Conservation (phyloP, 2,888 invertebrate species). For the Ctena decussata region DNA sequence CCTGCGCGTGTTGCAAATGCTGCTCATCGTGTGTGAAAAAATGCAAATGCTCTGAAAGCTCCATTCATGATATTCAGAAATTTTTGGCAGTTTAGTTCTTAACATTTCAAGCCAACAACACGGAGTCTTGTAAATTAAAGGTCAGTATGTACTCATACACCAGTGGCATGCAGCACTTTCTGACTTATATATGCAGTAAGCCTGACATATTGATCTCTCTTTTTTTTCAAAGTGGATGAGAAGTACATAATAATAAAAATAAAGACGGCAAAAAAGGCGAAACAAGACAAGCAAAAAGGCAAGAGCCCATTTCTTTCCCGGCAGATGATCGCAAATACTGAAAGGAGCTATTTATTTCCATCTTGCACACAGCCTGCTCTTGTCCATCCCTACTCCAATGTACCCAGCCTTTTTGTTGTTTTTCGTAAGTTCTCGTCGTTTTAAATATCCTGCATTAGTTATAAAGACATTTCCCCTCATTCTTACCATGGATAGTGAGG, state of each 20-base stretch:
- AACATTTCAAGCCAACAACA: no score
- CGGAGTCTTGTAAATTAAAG: no score
- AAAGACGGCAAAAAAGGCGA: no score
- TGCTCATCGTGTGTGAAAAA: neutral
- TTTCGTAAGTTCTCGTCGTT: neutral
- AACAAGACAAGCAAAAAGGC: no score
- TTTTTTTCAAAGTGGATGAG: neutral
- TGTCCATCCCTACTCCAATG: no score
- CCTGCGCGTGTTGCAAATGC: conserved; percentile 4
- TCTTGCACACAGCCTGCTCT: neutral
- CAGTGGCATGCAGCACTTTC: neutral
- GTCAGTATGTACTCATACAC: neutral
- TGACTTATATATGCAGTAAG: neutral
- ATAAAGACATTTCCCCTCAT: neutral
- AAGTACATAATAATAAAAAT: no score
- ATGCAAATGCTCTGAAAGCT: neutral
- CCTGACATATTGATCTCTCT: neutral
- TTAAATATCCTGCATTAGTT: neutral
- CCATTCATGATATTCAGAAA: neutral
- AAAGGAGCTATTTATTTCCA: neutral
- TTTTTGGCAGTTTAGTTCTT: neutral
- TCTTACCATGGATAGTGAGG: neutral
- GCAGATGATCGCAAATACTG: neutral
- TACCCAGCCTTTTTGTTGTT: neutral
- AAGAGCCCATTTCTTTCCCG: no score